These are phyloP conservation scores for Tinamus major DNA, from an alignment of 2,797 vertebrate species.

Conservation along the genomic window DNA sequence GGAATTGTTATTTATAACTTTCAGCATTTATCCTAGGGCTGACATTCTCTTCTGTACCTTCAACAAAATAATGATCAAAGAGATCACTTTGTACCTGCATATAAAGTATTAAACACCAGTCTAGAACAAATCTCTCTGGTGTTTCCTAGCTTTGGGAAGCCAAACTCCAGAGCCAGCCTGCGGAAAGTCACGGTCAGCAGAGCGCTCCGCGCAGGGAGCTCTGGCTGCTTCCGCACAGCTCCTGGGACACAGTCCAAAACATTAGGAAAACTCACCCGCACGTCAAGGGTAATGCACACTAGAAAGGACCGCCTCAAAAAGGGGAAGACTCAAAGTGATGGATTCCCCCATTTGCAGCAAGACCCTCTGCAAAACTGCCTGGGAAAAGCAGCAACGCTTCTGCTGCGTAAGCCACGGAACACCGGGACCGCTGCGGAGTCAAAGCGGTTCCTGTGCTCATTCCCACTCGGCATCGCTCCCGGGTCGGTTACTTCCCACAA, in stretches of 20 bases:
- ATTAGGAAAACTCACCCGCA: neutral
- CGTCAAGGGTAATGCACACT: neutral
- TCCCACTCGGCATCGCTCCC: no score
- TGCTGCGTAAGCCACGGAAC: neutral
- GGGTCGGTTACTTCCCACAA: neutral
- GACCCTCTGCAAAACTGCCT: conserved; percentile 1
- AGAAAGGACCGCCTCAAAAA: neutral
- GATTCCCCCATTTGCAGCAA: neutral
- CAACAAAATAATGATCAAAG: no score
- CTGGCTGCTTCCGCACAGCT: no score
- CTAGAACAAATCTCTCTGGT: neutral
- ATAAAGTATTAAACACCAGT: neutral
- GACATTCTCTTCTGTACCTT: neutral
- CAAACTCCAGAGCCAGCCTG: no score
- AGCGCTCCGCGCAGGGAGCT: no score
- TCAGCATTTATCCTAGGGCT: neutral
- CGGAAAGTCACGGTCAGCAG: no score
- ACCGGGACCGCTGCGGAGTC: neutral
- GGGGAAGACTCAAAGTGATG: neutral
- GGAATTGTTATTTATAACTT: neutral
- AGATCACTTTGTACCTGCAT: no score
- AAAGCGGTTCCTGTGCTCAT: no score
- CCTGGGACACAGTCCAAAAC: neutral
- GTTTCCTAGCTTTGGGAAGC: neutral
- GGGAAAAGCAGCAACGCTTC: neutral